Evolutionary conservation across 1,140 invertebrate species (phyloP).

Genomic region (Cecropterus lyciades): DNA sequence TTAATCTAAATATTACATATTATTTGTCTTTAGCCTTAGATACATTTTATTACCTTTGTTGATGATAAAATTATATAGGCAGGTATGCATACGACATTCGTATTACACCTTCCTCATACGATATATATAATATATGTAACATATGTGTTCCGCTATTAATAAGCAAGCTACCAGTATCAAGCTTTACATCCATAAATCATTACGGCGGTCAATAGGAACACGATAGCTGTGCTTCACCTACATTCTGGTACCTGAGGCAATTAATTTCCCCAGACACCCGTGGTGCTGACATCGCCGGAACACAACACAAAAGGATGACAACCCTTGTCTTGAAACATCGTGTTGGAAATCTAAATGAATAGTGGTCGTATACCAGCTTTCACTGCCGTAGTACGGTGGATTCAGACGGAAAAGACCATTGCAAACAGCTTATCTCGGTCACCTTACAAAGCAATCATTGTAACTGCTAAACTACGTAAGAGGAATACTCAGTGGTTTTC

Average conservation of each 20-base stretch:
- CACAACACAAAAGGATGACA: constrained; percentile 10
- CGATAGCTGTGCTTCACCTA: constrained; percentile 18
- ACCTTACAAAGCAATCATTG: too few relatives aligned
- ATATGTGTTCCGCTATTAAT: neutral
- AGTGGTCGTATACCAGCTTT: neutral
- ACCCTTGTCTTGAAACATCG: neutral
- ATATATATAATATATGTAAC: neutral
- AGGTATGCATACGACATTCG: too few relatives aligned
- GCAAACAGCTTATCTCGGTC: too few relatives aligned
- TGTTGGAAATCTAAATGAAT: neutral
- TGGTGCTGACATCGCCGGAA: constrained; percentile 9
- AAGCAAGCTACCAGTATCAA: constrained; percentile 1
- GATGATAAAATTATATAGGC: neutral
- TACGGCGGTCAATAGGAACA: constrained; percentile 24
- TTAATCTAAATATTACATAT: too few relatives aligned
- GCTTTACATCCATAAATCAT: constrained; percentile 18
- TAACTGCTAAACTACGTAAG: too few relatives aligned
- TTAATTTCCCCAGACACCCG: constrained; percentile 25
- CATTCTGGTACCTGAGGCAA: constrained; percentile 16
- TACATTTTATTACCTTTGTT: too few relatives aligned
- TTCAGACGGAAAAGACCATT: too few relatives aligned
- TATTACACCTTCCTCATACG: neutral
- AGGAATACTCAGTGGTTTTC: too few relatives aligned
- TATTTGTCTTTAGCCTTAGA: too few relatives aligned
- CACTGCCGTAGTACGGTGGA: too few relatives aligned